These are phyloP conservation scores for Isaurus tuberculatus DNA, from an alignment of 92 coral and sea anemone species.

Conservation along the genomic window DNA sequence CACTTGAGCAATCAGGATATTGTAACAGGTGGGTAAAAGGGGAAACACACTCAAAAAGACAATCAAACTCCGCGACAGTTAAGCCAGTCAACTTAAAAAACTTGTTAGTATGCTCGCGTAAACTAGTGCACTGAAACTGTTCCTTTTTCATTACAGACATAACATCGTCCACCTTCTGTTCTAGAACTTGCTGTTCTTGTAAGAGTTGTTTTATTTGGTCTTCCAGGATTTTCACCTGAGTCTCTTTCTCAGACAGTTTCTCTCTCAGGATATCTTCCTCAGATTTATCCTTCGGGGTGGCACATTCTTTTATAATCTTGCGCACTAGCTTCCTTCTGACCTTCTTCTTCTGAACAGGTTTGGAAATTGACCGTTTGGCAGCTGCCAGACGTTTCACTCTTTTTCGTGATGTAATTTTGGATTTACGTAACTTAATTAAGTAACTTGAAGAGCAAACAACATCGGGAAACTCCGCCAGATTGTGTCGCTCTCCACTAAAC, in stretches of 20 bases:
- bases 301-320: no score
- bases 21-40: neutral
- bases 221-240: neutral
- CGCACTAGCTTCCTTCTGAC: no score
- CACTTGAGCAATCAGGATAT: conserved; percentile 42
- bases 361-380: neutral
- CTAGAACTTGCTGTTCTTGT: neutral
- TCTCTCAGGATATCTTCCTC: no score
- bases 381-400: neutral
- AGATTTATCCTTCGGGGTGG: no score
- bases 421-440: neutral
- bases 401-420: neutral
- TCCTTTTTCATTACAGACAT: neutral
- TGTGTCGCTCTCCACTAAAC: conserved; percentile 48
- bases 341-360: no score
- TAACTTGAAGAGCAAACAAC: no score
- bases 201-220: neutral
- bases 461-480: conserved; percentile 31
- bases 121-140: neutral
- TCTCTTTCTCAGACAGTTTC: neutral
- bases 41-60: conserved; percentile 20
- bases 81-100: conserved; percentile 47
- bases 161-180: neutral
- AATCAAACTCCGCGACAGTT: conserved; percentile 18
- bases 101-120: neutral